Evolutionary conservation across 2,113 vertebrate species (phyloP), one percentile per base, ranked within the genome.

Genomic region (Ceyx cyanopectus): DNA sequence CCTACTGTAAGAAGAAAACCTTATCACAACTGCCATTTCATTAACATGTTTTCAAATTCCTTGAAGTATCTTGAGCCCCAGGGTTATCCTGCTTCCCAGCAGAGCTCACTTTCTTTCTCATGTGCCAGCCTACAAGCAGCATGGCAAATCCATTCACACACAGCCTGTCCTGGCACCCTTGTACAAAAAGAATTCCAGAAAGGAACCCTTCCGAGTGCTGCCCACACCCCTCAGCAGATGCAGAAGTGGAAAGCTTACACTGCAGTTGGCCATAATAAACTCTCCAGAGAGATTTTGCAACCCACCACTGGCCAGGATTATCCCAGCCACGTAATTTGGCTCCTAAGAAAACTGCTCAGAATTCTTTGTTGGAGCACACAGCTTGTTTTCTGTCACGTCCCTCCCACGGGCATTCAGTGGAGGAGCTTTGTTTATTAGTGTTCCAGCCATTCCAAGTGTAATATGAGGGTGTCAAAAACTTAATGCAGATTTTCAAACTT

Each of bases 141-240:
- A 69, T 5, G 1, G 54, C 10, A 24, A 69, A 27, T 29, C 56
- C 51, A 4, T 73, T 66, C 54, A 75, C 32, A 84, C 4, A 70
- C 26, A 85, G 9, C 7, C 32, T 41, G 23, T 45, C 22, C 77
- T 26, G 48, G 43, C 37, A 34, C 23, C 57, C 78, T 56, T 56
- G 37, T 9, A 43, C 56, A 85, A 73, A 81, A 32, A 37, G 6
- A 3, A 30, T 72, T 69, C 32, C 62, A 67, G 56, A 74, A 74
- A 92, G 4, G 30, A 53, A 63, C 21, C 12, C 26, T 72, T 53
- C 45, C n/a, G 14, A 81, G 57, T 45, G 45, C 66, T 75, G 22
- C 37, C 80, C 88, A 94, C 94, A 95, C 85, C 90, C 93, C 88
- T 66, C 81, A 94, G 78, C 90, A 96, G 85, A 90, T 93, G 82